phyloP scores from a whole-genome alignment of 2,888 invertebrate genomes.

The Ormyrus thymus region DNA sequence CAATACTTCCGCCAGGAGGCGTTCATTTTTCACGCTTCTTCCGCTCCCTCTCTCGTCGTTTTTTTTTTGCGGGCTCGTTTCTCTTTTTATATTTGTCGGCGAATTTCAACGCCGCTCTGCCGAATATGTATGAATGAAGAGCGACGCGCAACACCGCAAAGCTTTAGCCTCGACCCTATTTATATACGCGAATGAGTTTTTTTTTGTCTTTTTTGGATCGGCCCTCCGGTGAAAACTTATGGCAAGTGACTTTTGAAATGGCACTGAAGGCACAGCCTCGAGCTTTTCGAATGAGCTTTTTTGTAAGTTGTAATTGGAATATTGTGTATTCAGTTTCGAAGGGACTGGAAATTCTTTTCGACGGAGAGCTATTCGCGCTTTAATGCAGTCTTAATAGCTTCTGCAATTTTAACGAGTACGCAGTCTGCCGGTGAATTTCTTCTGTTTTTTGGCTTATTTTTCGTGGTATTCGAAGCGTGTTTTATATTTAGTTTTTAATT shows the following conservation, averaged over 20 bases:
- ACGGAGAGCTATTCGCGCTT: too few species aligned
- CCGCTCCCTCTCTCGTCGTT: background rate
- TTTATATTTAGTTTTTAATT: too few species aligned
- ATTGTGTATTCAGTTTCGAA: too few species aligned
- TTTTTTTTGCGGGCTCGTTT: conserved; percentile 3
- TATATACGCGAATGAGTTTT: conserved; percentile 2
- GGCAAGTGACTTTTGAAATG: background rate
- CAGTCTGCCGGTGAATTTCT: too few species aligned
- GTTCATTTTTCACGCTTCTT: conserved; percentile 34
- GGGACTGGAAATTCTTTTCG: too few species aligned
- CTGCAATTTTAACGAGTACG: too few species aligned
- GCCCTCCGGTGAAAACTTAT: background rate
- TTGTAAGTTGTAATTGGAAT: too few species aligned
- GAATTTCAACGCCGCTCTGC: background rate
- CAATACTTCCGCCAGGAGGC: background rate
- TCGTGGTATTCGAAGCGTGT: too few species aligned
- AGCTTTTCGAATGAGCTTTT: too few species aligned
- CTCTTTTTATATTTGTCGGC: background rate
- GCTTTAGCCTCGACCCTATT: conserved; percentile 8
- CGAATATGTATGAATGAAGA: conserved; percentile 37
- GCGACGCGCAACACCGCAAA: conserved; percentile 29
- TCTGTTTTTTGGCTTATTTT: too few species aligned
- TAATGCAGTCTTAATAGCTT: too few species aligned
- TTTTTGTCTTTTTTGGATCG: background rate
- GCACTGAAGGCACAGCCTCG: background rate